Percentiles rank a stretch among this genome's conserved stretches.
These are phyloP conservation scores for Decapterus maruadsi DNA, from an alignment of 2,797 vertebrate species.

Conservation along the genomic window DNA sequence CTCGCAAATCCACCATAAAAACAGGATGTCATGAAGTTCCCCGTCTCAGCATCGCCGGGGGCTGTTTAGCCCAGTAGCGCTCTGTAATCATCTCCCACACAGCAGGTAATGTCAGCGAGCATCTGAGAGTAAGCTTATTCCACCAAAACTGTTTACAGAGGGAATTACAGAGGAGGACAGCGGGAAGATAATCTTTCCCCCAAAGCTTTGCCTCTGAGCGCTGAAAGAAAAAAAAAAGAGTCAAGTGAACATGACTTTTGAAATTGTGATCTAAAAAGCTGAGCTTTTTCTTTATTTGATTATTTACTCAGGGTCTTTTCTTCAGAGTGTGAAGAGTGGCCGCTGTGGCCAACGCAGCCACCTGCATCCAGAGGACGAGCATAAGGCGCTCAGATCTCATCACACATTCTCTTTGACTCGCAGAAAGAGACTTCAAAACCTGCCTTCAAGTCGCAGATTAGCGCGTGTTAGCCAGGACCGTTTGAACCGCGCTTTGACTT, in stretches of 20 bases:
- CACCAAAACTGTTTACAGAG: slow-evolving; percentile 81
- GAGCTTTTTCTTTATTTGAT: slow-evolving; percentile 42
- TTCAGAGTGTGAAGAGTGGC: slow-evolving; percentile 45
- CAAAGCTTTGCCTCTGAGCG: slow-evolving; percentile 61
- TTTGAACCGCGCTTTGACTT: slow-evolving; percentile 70
- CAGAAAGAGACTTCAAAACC: slow-evolving; percentile 63
- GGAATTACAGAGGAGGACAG: slow-evolving; percentile 81
- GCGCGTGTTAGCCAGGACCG: slow-evolving; percentile 45
- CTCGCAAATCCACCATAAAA: slow-evolving; percentile 67
- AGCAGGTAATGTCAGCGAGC: slow-evolving; percentile 81
- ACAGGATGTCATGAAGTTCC: slow-evolving; percentile 70
- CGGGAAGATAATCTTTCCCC: slow-evolving; percentile 76
- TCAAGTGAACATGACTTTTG: slow-evolving; percentile 51
- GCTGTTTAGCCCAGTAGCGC: slow-evolving; percentile 74
- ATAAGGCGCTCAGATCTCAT: slow-evolving; percentile 65
- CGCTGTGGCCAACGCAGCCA: slow-evolving; percentile 15
- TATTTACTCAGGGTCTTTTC: slow-evolving; percentile 46
- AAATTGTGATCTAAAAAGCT: slow-evolving; percentile 57
- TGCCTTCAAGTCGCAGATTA: slow-evolving; percentile 78
- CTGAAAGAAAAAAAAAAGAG: slow-evolving; percentile 29
- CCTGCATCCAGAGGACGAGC: slow-evolving; percentile 40
- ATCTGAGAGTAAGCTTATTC: slow-evolving; percentile 76
- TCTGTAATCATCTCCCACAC: slow-evolving; percentile 80
- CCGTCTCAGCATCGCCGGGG: slow-evolving; percentile 59
- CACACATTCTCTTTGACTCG: slow-evolving; percentile 61